Evolutionary conservation across 2,888 invertebrate genomes (phyloP).

Genomic region (Leucophenga maculata): DNA sequence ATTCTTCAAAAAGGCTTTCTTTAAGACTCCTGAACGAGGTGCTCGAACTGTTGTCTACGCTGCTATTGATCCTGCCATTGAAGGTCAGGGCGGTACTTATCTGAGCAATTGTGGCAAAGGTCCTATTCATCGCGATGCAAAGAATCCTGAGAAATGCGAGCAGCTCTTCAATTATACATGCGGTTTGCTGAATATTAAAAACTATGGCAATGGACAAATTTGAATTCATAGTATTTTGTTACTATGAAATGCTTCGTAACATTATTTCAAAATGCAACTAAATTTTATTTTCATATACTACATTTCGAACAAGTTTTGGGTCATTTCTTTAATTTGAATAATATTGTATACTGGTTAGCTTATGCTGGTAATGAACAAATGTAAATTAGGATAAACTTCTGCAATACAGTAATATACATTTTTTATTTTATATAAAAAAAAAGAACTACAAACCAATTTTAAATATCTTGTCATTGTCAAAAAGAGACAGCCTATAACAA

Average conservation of each 20-base stretch:
- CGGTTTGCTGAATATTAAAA: slow-evolving; percentile 75
- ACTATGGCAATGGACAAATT: slow-evolving; percentile 70
- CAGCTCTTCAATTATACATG: slow-evolving; percentile 81
- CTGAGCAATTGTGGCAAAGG: slow-evolving; percentile 82
- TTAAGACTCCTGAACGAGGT: slow-evolving; percentile 87
- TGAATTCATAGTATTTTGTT: slow-evolving; percentile 24
- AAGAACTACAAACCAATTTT: not conserved
- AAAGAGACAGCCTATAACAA: not conserved
- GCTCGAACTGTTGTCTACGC: slow-evolving; percentile 84
- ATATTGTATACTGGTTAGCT: not conserved
- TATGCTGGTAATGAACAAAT: slow-evolving; percentile 5
- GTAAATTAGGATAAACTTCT: not conserved
- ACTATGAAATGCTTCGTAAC: not conserved
- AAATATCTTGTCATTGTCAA: slow-evolving; percentile 14
- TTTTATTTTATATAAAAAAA: no score
- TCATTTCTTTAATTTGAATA: not conserved
- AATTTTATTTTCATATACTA: not conserved
- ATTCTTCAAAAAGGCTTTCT: slow-evolving; percentile 78
- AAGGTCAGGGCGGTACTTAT: slow-evolving; percentile 85
- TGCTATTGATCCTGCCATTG: slow-evolving; percentile 81
- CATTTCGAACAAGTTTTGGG: not conserved
- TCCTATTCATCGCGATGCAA: slow-evolving; percentile 75
- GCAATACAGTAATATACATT: not conserved
- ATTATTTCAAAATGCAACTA: not conserved
- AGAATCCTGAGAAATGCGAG: slow-evolving; percentile 76